phyloP scores from a whole-genome alignment of 2,797 vertebrate genomes.

The Vireo griseus region DNA sequence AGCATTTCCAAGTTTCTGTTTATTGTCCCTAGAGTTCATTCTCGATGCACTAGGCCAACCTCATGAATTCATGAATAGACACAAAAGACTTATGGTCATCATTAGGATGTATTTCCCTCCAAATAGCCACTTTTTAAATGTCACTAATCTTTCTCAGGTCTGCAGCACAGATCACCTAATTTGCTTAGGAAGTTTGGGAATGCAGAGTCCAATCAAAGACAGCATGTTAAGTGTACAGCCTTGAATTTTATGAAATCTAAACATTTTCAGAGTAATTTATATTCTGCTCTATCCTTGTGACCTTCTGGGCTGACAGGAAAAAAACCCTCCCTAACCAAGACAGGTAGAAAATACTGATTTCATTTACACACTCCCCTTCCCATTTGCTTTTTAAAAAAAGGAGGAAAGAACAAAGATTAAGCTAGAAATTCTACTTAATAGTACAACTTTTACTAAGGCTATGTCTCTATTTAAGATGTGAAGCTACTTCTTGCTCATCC shows the following conservation, averaged over 20 bases:
- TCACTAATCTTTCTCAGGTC: not conserved
- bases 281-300: not conserved
- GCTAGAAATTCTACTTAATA: not conserved
- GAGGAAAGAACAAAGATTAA: not conserved
- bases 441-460: not conserved
- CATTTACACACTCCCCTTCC: not conserved
- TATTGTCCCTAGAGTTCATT: slow-evolving; percentile 26
- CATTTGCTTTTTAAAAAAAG: not conserved
- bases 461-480: not conserved
- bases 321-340: not conserved
- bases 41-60: not conserved
- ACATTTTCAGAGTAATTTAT: not conserved
- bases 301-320: not conserved
- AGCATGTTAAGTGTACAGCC: not conserved
- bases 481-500: not conserved
- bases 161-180: not conserved
- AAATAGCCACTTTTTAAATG: not conserved
- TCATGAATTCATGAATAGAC: slow-evolving; percentile 53
- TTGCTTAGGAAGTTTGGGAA: slow-evolving; percentile 6
- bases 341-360: not conserved
- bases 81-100: slow-evolving; percentile 45
- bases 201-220: not conserved
- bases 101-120: slow-evolving; percentile 19
- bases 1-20: slow-evolving; percentile 27
- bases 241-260: not conserved